phyloP scores from a whole-genome alignment of 2,888 invertebrate genomes.

The Palloptera scutellata region DNA sequence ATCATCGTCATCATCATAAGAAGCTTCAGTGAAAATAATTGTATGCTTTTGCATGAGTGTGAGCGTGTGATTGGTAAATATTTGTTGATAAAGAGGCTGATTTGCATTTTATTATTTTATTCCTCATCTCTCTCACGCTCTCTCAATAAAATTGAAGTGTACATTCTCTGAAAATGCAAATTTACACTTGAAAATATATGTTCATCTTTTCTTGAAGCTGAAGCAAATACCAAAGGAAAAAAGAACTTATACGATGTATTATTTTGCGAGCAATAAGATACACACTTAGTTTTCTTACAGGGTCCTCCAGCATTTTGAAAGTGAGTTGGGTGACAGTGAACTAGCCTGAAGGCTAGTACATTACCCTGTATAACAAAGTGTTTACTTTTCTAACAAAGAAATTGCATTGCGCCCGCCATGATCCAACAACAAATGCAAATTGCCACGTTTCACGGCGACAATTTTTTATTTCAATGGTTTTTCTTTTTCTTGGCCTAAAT shows the following conservation, averaged over 20 bases:
- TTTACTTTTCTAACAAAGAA: no score
- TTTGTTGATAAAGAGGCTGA: slow-evolving; percentile 19
- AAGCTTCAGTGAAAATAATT: no score
- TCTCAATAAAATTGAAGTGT: neutral
- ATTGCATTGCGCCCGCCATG: no score
- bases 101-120: neutral
- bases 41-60: no score
- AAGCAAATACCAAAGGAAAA: neutral
- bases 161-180: neutral
- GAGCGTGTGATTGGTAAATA: neutral
- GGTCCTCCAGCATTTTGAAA: no score
- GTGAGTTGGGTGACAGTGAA: neutral
- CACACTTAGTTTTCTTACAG: no score
- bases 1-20: no score
- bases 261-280: no score
- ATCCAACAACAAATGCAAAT: neutral
- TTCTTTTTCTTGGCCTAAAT: no score
- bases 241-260: neutral
- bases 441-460: neutral
- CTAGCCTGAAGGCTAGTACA: neutral
- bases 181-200: neutral
- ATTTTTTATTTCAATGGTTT: no score
- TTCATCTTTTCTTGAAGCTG: neutral
- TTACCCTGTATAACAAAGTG: neutral
- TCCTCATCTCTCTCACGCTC: neutral